phyloP scores from a whole-genome alignment of 2,888 invertebrate genomes.

The Eupeodes luniger region DNA sequence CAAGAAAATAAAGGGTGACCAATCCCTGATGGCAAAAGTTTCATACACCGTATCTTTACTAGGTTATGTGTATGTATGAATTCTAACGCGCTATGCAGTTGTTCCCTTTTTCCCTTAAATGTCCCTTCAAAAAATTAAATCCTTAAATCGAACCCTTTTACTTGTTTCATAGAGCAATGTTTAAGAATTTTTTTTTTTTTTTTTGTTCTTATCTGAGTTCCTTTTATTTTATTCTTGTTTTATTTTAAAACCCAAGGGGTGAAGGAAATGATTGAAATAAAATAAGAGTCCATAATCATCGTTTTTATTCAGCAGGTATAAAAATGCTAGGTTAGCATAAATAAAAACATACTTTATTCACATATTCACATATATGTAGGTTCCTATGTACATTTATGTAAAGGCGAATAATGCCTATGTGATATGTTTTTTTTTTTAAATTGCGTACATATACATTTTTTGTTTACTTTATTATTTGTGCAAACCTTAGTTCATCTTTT shows the following conservation, averaged over 20 bases:
- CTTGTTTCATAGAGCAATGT: constrained; percentile 6
- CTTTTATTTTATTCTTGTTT: background rate
- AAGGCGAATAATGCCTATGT: background rate
- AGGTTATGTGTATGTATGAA: constrained; percentile 23
- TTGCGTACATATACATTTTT: constrained; percentile 43
- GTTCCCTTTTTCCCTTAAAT: background rate
- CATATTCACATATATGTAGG: background rate
- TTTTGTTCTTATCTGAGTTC: background rate
- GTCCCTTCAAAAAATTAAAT: constrained; percentile 11
- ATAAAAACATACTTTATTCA: constrained; percentile 10
- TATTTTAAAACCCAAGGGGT: background rate
- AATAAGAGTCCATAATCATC: constrained; percentile 15
- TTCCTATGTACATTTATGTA: background rate
- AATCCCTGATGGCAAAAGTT: constrained; percentile 24
- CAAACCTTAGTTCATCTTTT: constrained; percentile 58
- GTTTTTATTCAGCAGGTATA: constrained; percentile 42
- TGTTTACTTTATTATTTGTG: constrained; percentile 21
- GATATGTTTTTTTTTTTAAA: background rate
- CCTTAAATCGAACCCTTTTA: constrained; percentile 36
- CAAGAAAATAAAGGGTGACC: constrained; percentile 31
- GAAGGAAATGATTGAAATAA: constrained; percentile 12
- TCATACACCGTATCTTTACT: constrained; percentile 30
- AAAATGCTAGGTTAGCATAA: constrained; percentile 47
- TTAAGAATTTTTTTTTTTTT: background rate
- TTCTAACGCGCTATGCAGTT: constrained; percentile 8